Base-by-base conservation (phyloP, 37 sponge, comb jelly and placozoan genomes). In the Geodia barretti region DNA sequence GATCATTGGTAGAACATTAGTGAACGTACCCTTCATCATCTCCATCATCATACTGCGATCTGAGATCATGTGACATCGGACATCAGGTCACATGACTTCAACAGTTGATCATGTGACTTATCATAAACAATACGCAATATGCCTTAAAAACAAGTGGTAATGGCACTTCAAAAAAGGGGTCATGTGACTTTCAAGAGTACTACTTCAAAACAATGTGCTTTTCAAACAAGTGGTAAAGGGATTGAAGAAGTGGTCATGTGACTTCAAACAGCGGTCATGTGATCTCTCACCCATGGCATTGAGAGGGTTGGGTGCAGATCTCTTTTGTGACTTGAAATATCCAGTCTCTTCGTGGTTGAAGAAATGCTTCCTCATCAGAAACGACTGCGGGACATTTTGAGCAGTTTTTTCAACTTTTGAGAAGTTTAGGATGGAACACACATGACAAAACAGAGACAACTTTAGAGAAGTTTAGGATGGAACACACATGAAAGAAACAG, bases 11-110 rank as follows among this genome's bases (percentile, higher is more conserved):
- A 98, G 77, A 34, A 96, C 87, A 71, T 98, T 96, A 23, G 90
- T 94, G 67, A 98, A 68, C 32, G 92, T 98, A 21, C 96, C 94
- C 89, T 96, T 96, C 99, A 96, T 80, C 99, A 98, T 98, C 60
- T 96, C 93, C 21, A 91, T 78, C 80, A 95, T 95, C 95, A 96
- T 96, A 24, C 78, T 79, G 23, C 95, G 97, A 72, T 98, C 99
- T 84, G 78, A 38, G 39, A 39, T 47, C 54, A 47, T 47, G 54
- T 47, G 54, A 47, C 54, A 47, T 14, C 7, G 54, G 14, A 14
- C 14, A 47, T n/a, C n/a, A n/a, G n/a, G n/a, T n/a, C n/a, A n/a
- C n/a, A n/a, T n/a, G n/a, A n/a, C n/a, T n/a, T n/a, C n/a, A n/a
- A n/a, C n/a, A n/a, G n/a, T n/a, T n/a, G n/a, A n/a, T n/a, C n/a